Base-by-base conservation (phyloP, 2,888 invertebrate species). In the Ernsta delagoae region DNA sequence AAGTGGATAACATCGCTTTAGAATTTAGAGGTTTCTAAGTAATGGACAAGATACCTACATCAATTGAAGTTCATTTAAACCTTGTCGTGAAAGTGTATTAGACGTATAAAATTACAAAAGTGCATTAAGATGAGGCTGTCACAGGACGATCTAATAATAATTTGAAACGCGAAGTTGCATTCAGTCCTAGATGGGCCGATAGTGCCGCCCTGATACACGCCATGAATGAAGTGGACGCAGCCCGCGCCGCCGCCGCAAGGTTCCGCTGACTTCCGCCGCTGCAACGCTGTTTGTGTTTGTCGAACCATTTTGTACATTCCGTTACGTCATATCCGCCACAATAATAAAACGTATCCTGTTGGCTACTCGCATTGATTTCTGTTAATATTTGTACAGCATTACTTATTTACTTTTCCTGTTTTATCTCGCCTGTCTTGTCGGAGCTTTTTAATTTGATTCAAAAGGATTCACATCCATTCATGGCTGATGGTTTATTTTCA, bases 121-220 rank as follows among this genome's bases (percentile, higher is more conserved):
- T 4, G 54, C 54, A 54, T 54, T 54, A 34, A 9, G 54, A 8
- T 34, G 34, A 50, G 12, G 45, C 0, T 34, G n/a, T 31, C 34
- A 59, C 65, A 59, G 48, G 59, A 59, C 39, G 59, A 39, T 59
- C 65, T 12, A 39, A 41, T 50, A 50, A 36, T 50, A 16, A 59
- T 59, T 65, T 59, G 50, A 45, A 24, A 59, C 50, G 65, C 59
- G 36, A 11, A 59, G 59, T 59, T 65, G 59, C 59, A 59, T 59
- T 66, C 59, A 48, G 12, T 53, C 11, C 39, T 31, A 66, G 70
- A 73, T 72, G 70, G 34, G 11, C 50, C 8, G 74, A 74, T 74
- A 74, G 73, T 63, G 65, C 43, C 69, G 73, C 65, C 70, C 71
- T 72, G 71, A 70, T 72, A 56, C 60, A 31, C 59, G 50, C 65